These are phyloP conservation scores for Alca torda DNA, from an alignment of 2,797 vertebrate genomes.

Conservation along the genomic window DNA sequence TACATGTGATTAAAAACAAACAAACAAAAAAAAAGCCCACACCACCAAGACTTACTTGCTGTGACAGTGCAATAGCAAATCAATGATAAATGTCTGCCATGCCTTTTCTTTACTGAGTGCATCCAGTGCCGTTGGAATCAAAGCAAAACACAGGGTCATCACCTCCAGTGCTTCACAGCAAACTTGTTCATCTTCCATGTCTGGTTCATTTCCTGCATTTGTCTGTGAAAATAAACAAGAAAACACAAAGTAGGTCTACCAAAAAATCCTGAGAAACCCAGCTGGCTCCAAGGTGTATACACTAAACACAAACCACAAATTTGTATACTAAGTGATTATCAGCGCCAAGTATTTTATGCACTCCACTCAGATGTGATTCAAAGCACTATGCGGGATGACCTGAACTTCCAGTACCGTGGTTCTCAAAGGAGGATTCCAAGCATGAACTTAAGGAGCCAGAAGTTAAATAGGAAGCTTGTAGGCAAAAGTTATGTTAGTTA, in stretches of 20 bases:
- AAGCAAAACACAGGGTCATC: slow-evolving; percentile 98
- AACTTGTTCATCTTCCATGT: slow-evolving; percentile 96
- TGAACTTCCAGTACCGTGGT: neutral
- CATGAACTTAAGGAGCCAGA: neutral
- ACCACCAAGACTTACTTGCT: slow-evolving; percentile 89
- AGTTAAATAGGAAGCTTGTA: neutral
- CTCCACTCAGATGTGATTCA: neutral
- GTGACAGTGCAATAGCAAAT: slow-evolving; percentile 96
- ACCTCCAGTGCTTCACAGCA: slow-evolving; percentile 98
- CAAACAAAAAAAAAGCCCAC: neutral
- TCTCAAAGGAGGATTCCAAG: neutral
- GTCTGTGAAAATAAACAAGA: slow-evolving; percentile 80
- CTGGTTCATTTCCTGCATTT: slow-evolving; percentile 94
- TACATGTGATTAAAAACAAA: neutral
- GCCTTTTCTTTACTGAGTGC: slow-evolving; percentile 98
- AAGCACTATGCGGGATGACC: neutral
- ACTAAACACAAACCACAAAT: neutral
- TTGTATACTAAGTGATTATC: neutral
- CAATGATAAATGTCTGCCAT: slow-evolving; percentile 99
- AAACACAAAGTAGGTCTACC: neutral
- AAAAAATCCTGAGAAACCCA: neutral
- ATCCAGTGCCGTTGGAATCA: slow-evolving; percentile 96
- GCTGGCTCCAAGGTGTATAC: neutral
- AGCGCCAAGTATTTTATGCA: neutral
- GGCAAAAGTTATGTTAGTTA: neutral